Percentiles rank a stretch among this genome's conserved stretches.
Conservation (phyloP, 2,113 vertebrate species). For the Elaphurus davidianus region DNA sequence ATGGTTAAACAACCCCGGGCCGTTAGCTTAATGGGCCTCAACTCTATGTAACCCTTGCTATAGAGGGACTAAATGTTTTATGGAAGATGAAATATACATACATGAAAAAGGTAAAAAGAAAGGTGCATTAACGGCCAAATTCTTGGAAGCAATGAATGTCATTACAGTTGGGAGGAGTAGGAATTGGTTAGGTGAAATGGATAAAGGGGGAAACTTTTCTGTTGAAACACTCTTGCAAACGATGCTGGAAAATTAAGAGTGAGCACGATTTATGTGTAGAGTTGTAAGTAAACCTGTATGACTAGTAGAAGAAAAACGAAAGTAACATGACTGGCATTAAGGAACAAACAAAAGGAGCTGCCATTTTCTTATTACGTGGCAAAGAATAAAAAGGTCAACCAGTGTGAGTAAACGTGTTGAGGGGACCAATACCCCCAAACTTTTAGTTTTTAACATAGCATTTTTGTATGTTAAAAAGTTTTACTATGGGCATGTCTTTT, state of each 20-base stretch:
- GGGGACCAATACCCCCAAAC: background rate
- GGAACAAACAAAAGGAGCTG: background rate
- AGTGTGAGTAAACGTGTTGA: background rate
- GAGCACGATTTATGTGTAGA: background rate
- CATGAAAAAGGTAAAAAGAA: background rate
- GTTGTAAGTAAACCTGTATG: background rate
- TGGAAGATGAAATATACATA: background rate
- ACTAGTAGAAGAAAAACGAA: background rate
- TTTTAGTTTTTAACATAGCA: background rate
- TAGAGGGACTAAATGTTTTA: background rate
- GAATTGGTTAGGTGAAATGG: background rate
- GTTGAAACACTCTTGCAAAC: background rate
- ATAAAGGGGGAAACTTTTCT: background rate
- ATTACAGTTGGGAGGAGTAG: background rate
- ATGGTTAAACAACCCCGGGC: background rate
- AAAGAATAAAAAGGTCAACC: background rate
- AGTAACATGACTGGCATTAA: background rate
- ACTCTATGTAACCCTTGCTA: background rate
- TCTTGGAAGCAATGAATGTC: background rate
- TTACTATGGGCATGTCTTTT: background rate
- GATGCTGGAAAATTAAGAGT: background rate
- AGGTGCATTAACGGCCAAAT: background rate
- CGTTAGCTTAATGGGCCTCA: background rate
- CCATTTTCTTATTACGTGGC: background rate
- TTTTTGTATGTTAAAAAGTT: background rate